phyloP scores from a whole-genome alignment of 1,140 invertebrate species.

The Neelides sp. region DNA sequence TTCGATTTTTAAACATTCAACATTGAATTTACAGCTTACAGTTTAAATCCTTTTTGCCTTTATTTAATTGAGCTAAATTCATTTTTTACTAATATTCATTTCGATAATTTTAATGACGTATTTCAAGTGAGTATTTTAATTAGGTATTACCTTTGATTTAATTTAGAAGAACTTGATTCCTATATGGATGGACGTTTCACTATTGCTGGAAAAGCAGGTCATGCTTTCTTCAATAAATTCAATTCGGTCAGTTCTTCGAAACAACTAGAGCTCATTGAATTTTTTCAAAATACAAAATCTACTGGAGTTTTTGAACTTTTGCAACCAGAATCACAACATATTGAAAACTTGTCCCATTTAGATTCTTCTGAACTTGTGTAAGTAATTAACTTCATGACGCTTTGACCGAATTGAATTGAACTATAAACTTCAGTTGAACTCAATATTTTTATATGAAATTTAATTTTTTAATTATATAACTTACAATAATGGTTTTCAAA shows the following conservation, averaged over 20 bases:
- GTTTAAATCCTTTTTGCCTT: background rate
- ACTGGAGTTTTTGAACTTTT: slow-evolving; percentile 41
- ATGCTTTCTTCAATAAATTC: slow-evolving; percentile 34
- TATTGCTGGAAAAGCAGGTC: slow-evolving; percentile 36
- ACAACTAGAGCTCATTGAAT: slow-evolving; percentile 24
- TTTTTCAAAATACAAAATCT: slow-evolving; percentile 32
- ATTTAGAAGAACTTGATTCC: slow-evolving; percentile 35
- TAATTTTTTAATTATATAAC: slow-evolving; percentile 6
- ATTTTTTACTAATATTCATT: background rate
- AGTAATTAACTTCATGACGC: background rate
- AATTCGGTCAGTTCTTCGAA: slow-evolving; percentile 28
- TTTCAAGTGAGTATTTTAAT: too few relatives aligned
- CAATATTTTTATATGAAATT: background rate
- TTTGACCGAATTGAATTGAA: background rate
- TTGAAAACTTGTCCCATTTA: slow-evolving; percentile 38
- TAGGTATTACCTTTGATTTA: background rate
- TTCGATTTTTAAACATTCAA: background rate
- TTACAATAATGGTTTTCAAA: slow-evolving; percentile 7
- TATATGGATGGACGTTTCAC: slow-evolving; percentile 37
- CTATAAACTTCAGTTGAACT: background rate
- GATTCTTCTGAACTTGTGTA: slow-evolving; percentile 33
- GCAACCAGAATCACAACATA: slow-evolving; percentile 39
- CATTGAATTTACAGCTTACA: background rate
- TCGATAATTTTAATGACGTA: too few relatives aligned
- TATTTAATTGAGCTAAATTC: background rate